Percentiles rank a stretch among this genome's conserved stretches.
Conservation (phyloP, 2,113 vertebrate species). For the Lamprotornis superbus region DNA sequence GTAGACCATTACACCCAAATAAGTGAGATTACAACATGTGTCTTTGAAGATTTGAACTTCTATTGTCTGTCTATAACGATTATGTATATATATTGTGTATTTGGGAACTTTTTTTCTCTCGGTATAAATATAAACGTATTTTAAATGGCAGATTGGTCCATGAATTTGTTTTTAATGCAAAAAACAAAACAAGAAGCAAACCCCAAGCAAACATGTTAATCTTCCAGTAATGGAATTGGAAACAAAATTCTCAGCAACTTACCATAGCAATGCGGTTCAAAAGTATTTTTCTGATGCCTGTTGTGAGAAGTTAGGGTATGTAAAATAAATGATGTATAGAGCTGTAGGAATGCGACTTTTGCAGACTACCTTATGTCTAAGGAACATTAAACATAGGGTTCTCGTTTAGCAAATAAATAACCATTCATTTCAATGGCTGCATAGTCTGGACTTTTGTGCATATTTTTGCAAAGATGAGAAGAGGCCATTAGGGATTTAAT, state of each 20-base stretch:
- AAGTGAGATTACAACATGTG: neutral
- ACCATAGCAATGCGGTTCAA: conserved; percentile 64
- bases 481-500: conserved; percentile 99
- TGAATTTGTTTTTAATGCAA: conserved; percentile 74
- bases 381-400: conserved; percentile 99
- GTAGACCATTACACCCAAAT: neutral
- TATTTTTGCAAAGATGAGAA: conserved; percentile 96
- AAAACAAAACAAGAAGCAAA: conserved; percentile 48
- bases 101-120: conserved; percentile 31
- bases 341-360: conserved; percentile 93
- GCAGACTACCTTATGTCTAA: conserved; percentile 98
- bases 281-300: conserved; percentile 89
- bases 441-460: conserved; percentile 95
- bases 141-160: conserved; percentile 56
- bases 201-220: conserved; percentile 79
- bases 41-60: conserved; percentile 33
- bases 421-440: conserved; percentile 96
- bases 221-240: conserved; percentile 72
- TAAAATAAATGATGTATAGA: conserved; percentile 99
- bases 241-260: conserved; percentile 79
- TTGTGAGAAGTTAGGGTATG: conserved; percentile 97
- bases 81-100: neutral
- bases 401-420: conserved; percentile 99
- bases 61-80: neutral
- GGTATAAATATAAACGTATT: conserved; percentile 30